Base-by-base conservation (phyloP, 2,888 invertebrate genomes). In the Hirudinaria manillensis region DNA sequence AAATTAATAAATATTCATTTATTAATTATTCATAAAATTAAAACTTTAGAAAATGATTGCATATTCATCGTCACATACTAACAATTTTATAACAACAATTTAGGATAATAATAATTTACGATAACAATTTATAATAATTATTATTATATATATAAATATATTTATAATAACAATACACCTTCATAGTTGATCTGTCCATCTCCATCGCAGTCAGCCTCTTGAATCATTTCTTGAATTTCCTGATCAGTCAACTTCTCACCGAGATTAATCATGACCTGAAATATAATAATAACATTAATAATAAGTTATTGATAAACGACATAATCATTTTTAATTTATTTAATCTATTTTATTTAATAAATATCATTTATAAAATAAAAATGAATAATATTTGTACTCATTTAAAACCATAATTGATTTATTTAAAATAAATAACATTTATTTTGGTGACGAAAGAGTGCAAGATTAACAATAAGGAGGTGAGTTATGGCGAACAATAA, bases 181-280 rank as follows among this genome's bases (percentile, higher is more conserved):
- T 72, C 72, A 34, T 72, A 72, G 56, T 72, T 72, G 53, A 72
- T 72, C 27, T 72, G 72, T 1, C 72, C 72, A 56, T 72, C 72
- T 24, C 72, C 72, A 32, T 72, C 72, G 45, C 72, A 72, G 32
- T 72, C 72, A 13, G 72, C 72, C 36, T 72, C 72, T 24, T 72
- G 24, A 24, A 72, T 72, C 72, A 72, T 72, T 55, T 72, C 72
- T 72, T 72, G 72, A 4, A 72, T 72, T 29, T 72, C 72, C 19
- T 53, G 55, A 24, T 72, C 72, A n/a, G 51, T 72, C 34, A 72
- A 55, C 21, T 72, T 72, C 56, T 72, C 72, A 34, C 72, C 72
- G 10, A 72, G 72, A 16, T 38, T 72, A 16, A 72, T 29, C 72
- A 72, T 72, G 24, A 72, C 56, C 72, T 72, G 16, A 2, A 36